Percentiles rank a stretch among this genome's conserved stretches.
phyloP scores from a whole-genome alignment of 37 sponge, comb jelly and placozoan species.

The Diacarnus erythraeanus region DNA sequence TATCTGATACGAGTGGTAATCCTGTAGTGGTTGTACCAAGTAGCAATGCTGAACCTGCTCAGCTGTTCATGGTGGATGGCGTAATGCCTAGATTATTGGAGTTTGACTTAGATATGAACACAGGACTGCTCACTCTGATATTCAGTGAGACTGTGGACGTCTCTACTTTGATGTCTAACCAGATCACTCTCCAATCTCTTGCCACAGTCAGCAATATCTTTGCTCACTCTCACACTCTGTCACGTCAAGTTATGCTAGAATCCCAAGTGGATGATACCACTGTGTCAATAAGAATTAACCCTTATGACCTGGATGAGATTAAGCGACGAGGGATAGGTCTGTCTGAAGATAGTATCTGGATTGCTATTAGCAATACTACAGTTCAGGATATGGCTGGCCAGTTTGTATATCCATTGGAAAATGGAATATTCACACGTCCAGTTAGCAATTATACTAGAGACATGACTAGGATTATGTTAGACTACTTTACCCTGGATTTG shows the following conservation, averaged over 20 bases:
- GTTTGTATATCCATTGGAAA: conserved; percentile 37
- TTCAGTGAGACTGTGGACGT: conserved; percentile 78
- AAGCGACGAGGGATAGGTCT: conserved; percentile 75
- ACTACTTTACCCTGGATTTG: conserved; percentile 69
- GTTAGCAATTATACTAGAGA: conserved; percentile 49
- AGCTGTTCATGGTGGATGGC: conserved; percentile 51
- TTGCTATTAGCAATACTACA: conserved; percentile 43
- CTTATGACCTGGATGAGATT: conserved; percentile 73
- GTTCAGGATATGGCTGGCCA: conserved; percentile 79
- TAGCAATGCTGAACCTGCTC: conserved; percentile 41
- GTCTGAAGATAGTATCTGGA: conserved; percentile 18
- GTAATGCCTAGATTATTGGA: conserved; percentile 46
- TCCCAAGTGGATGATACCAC: conserved; percentile 43
- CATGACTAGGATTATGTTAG: conserved; percentile 37
- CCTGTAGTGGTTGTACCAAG: conserved; percentile 25
- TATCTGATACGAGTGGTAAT: conserved; percentile 78
- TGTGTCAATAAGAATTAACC: conserved; percentile 44
- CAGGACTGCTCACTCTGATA: conserved; percentile 48
- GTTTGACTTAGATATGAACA: conserved; percentile 80
- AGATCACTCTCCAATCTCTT: conserved; percentile 57
- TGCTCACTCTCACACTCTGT: conserved; percentile 4
- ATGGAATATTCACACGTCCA: conserved; percentile 48
- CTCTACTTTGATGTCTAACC: conserved; percentile 50
- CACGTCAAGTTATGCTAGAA: conserved; percentile 17
- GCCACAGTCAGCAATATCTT: conserved; percentile 33